Base-by-base conservation (phyloP, 2,797 vertebrate genomes). In the Pelochelys cantorii region DNA sequence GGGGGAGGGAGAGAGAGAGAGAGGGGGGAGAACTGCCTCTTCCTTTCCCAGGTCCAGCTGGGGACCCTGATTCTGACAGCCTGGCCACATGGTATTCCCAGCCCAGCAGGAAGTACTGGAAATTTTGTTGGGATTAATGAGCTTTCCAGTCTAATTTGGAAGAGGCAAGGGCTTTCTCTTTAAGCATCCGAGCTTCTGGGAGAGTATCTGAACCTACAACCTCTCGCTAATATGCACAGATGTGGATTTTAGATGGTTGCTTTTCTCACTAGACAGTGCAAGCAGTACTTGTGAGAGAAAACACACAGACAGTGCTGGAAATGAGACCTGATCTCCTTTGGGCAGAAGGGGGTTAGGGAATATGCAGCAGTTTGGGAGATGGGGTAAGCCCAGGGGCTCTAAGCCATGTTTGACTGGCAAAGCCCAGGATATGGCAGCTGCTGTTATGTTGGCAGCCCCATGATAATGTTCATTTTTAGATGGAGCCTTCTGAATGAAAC, bases 71-170 rank as follows among this genome's bases (percentile, higher is more conserved):
- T 90, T 81, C 84, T 95, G 93, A 79, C 87, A 93, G 79, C 83
- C 85, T 0, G 0, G 37, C 79, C 1, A 2, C 1, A 0, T 77
- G 93, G 68, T 93, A 93, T 94, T 96, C 95, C 89, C 94, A 95
- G 94, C 95, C 92, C 42, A 0, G 84, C 97, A 96, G 96, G 97
- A 97, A 97, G 92, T 87, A 95, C 96, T 97, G 96, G 91, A 90
- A 93, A 96, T 93, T 95, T 96, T 93, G 0, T 62, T 78, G 81
- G 79, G 89, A 91, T 18, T 96, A 94, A 97, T 95, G 94, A 93
- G 90, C 85, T 96, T 96, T 96, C 95, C 96, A 97, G 93, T 52
- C 52, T 85, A 60, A 93, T 92, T 89, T 88, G 86, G 55, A 95
- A 0, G 11, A 81, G 91, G 90, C 54, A 53, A 22, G 81, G 91